Evolutionary conservation across 2,888 invertebrate species (phyloP).

Genomic region (Mycalesis mineus): DNA sequence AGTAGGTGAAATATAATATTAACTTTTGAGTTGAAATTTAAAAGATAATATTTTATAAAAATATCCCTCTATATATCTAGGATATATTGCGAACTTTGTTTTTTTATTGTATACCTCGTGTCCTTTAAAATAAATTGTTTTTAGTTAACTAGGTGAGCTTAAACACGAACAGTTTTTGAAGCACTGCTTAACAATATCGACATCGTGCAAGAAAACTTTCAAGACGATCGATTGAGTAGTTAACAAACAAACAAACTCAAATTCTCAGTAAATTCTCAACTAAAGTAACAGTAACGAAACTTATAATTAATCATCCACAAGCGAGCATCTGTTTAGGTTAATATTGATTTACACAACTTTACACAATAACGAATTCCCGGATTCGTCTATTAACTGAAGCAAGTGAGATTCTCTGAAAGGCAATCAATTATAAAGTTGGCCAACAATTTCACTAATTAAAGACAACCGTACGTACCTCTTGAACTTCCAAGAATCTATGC

Average conservation of each 20-base stretch:
- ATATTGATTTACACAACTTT: constrained; percentile 6
- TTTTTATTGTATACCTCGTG: no score
- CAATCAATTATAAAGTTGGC: constrained; percentile 5
- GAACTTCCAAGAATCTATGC: not conserved
- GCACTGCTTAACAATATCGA: no score
- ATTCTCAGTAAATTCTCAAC: not conserved
- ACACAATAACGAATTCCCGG: not conserved
- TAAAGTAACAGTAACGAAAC: not conserved
- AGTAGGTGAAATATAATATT: no score
- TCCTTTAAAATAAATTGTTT: no score
- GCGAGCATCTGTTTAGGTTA: not conserved
- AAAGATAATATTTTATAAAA: no score
- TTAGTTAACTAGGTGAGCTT: no score
- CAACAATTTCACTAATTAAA: constrained; percentile 6
- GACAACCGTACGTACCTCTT: not conserved
- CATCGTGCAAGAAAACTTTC: no score
- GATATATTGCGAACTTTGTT: no score
- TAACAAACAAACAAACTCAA: not conserved
- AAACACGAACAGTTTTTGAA: no score
- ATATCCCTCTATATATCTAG: no score
- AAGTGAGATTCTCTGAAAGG: constrained; percentile 9
- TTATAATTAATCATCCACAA: not conserved
- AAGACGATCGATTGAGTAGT: no score
- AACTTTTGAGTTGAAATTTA: no score
- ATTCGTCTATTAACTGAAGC: not conserved